Base-by-base conservation (phyloP, 2,888 invertebrate species). In the Onthophagus sagittarius region DNA sequence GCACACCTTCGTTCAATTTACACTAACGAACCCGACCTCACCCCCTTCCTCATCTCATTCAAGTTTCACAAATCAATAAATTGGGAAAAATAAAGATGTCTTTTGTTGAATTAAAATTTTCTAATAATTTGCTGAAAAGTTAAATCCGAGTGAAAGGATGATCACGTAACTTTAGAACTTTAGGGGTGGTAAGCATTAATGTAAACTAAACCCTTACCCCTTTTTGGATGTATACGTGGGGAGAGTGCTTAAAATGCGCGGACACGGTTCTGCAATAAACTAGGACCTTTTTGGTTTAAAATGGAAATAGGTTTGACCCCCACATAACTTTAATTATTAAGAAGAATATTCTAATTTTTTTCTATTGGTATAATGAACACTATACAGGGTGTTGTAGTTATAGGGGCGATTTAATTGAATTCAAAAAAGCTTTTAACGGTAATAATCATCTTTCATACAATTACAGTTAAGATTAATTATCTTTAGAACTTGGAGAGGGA, bases 391-490 rank as follows among this genome's bases (percentile, higher is more conserved):
- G 11, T 13, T 15, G 14, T 15, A 15, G 71, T 14, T n/a, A 62
- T 62, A 15, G 15, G 62, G 62, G 65, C 53, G 62, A 39, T 70
- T 73, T 75, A 75, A 75, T 73, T 72, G 69, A 75, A 76, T 74
- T 75, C 70, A 67, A 71, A 75, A 76, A 75, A 74, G 76, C 75
- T 74, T 75, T 74, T 76, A 76, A 71, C 70, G 72, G 65, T 63
- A 71, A 23, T 23, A 23, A 70, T 72, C 74, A 71, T 72, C 73
- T 65, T 53, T 32, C 70, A 63, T 31, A 71, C 71, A 73, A 76
- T 76, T 76, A 73, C 73, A 71, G 74, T 71, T 75, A 75, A 75
- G 71, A 73, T 72, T 72, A 76, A 76, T 76, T 76, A 76, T 71
- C 74, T 69, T 67, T 53, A 11, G 11, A 53, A 11, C 2, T 7